These are phyloP conservation scores for Heliconius hortense DNA, from an alignment of 2,888 invertebrate genomes.

Conservation along the genomic window DNA sequence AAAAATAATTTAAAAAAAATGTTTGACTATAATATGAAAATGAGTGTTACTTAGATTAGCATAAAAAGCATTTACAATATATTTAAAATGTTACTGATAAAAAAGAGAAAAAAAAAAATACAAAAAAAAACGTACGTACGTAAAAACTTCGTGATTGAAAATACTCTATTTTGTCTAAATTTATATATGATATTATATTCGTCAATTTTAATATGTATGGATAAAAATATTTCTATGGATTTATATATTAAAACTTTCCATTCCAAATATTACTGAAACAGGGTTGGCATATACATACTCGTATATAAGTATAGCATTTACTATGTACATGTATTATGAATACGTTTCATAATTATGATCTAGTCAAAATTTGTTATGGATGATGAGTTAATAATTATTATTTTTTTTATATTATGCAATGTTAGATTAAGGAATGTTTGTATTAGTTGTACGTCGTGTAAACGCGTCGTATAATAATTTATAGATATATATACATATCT, in stretches of 20 bases:
- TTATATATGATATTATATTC: not conserved
- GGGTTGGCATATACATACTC: not conserved
- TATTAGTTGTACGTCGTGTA: not conserved
- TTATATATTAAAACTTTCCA: not conserved
- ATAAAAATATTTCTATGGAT: not conserved
- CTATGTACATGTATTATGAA: not conserved
- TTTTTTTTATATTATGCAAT: not conserved
- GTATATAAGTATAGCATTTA: not conserved
- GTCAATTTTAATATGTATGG: not conserved
- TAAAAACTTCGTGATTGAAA: not conserved
- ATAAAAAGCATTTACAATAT: not conserved
- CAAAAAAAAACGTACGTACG: not conserved
- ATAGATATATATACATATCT: not conserved
- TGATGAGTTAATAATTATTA: not conserved
- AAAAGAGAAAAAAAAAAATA: not conserved
- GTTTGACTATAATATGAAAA: not conserved
- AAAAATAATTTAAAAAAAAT: not conserved
- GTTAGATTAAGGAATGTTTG: not conserved
- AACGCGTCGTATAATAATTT: not conserved
- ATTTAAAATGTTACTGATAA: not conserved
- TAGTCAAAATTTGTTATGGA: conserved; percentile 6
- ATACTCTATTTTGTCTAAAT: not conserved
- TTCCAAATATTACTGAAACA: not conserved
- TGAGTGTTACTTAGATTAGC: not conserved
- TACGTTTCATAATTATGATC: not conserved